Conservation (phyloP, 2,888 invertebrate genomes). For the Glomeris marginata region DNA sequence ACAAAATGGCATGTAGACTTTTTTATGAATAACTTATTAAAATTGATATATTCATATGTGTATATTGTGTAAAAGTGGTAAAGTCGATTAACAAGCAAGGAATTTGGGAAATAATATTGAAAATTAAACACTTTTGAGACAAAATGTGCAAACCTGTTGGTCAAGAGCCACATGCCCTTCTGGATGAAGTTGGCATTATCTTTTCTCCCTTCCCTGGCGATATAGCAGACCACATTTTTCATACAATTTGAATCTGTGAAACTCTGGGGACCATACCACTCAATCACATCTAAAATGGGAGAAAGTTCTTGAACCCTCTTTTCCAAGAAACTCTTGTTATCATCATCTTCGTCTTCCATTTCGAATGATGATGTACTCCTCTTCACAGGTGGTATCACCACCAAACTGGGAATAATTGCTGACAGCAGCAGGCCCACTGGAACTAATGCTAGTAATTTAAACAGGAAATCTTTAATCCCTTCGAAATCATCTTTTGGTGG, state of each 20-base stretch:
- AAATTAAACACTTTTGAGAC: too few relatives aligned
- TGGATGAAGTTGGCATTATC: constrained; percentile 10
- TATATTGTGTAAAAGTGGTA: too few relatives aligned
- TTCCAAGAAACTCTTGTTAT: background rate
- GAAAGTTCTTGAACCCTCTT: background rate
- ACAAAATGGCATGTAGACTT: too few relatives aligned
- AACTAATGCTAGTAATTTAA: constrained; percentile 7
- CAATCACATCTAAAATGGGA: constrained; percentile 10
- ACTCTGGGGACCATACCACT: constrained; percentile 7
- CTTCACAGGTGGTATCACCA: constrained; percentile 1
- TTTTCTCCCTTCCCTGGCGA: constrained; percentile 7
- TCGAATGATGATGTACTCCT: background rate
- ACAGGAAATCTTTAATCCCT: constrained; percentile 5
- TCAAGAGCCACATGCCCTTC: constrained; percentile 8
- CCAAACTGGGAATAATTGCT: constrained; percentile 7
- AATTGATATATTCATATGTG: too few relatives aligned
- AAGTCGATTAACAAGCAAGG: too few relatives aligned
- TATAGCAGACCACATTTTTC: constrained; percentile 7
- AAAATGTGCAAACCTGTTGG: constrained; percentile 1
- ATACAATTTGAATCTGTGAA: constrained; percentile 6
- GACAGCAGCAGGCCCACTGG: constrained; percentile 10
- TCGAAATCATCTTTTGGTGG: constrained; percentile 6
- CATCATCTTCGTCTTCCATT: background rate
- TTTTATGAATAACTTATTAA: too few relatives aligned
- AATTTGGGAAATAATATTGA: too few relatives aligned